A percentile compares a stretch with the other conserved stretches of the same genome.
Evolutionary conservation across 2,888 invertebrate species (phyloP).

Genomic region (Himalopsyche anomala): DNA sequence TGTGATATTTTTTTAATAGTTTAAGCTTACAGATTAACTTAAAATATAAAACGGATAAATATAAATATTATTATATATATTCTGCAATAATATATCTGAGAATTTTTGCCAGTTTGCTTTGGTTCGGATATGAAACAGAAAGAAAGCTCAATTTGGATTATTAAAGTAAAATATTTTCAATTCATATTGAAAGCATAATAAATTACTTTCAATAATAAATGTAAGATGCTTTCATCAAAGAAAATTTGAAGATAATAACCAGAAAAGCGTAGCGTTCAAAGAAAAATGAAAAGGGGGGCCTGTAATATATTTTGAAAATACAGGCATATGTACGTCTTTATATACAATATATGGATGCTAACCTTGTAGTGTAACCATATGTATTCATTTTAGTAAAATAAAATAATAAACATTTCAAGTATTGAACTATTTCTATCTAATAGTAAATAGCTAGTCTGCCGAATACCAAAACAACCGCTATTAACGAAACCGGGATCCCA

Average conservation of each 20-base stretch:
- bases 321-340: not conserved
- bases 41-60: too few relatives aligned
- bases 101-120: too few relatives aligned
- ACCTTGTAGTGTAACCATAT: not conserved
- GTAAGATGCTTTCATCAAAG: slow-evolving; percentile 22
- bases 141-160: slow-evolving; percentile 13
- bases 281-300: slow-evolving; percentile 5
- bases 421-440: too few relatives aligned
- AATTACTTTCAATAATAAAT: slow-evolving; percentile 17
- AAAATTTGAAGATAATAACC: not conserved
- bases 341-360: not conserved
- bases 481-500: too few relatives aligned
- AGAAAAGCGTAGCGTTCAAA: slow-evolving; percentile 1
- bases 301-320: not conserved
- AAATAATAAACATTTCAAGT: too few relatives aligned
- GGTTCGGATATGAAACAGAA: not conserved
- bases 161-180: not conserved
- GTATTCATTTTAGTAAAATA: too few relatives aligned
- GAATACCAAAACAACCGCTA: too few relatives aligned
- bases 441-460: too few relatives aligned
- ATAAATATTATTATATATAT: too few relatives aligned
- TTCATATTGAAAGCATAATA: not conserved
- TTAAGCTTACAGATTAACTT: too few relatives aligned
- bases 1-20: too few relatives aligned
- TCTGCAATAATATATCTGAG: too few relatives aligned